Conservation (phyloP, 2,888 invertebrate species). For the Dicyrtoma fusca region DNA sequence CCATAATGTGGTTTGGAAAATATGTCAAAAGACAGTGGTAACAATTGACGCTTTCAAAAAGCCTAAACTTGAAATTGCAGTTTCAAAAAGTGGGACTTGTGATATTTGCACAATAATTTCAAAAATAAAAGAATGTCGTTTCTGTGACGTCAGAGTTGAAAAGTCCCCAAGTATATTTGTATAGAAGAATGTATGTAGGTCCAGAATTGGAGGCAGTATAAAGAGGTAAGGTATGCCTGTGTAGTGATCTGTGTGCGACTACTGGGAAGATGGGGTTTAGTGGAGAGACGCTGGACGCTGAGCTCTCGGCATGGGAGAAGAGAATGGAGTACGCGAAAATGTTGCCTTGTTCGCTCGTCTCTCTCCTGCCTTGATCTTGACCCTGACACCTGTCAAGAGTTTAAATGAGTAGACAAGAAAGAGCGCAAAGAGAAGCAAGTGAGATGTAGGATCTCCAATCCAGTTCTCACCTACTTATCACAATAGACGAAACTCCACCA, state of each 20-base stretch:
- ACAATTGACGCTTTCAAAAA: too few relatives aligned
- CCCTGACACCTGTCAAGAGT: constrained; percentile 27
- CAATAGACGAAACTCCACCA: not conserved
- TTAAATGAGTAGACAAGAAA: not conserved
- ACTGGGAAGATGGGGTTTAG: not conserved
- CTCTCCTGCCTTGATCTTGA: constrained; percentile 17
- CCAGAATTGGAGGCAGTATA: not conserved
- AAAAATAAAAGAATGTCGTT: too few relatives aligned
- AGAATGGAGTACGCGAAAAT: constrained; percentile 9
- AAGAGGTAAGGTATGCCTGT: not conserved
- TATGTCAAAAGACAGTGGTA: too few relatives aligned
- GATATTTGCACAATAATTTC: too few relatives aligned
- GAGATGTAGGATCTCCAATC: constrained; percentile 13
- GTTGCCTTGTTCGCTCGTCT: not conserved
- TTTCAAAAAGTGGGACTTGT: too few relatives aligned
- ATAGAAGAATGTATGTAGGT: not conserved
- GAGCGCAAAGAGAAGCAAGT: not conserved
- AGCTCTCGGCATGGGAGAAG: not conserved
- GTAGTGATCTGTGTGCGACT: not conserved
- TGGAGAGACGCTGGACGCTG: too few relatives aligned
- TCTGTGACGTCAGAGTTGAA: not conserved
- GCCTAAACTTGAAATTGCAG: too few relatives aligned
- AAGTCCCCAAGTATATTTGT: too few relatives aligned
- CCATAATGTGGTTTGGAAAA: too few relatives aligned
- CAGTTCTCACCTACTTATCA: constrained; percentile 24